These are phyloP conservation scores for Poecilia latipinna DNA, from an alignment of 2,113 vertebrate genomes.

Conservation along the genomic window DNA sequence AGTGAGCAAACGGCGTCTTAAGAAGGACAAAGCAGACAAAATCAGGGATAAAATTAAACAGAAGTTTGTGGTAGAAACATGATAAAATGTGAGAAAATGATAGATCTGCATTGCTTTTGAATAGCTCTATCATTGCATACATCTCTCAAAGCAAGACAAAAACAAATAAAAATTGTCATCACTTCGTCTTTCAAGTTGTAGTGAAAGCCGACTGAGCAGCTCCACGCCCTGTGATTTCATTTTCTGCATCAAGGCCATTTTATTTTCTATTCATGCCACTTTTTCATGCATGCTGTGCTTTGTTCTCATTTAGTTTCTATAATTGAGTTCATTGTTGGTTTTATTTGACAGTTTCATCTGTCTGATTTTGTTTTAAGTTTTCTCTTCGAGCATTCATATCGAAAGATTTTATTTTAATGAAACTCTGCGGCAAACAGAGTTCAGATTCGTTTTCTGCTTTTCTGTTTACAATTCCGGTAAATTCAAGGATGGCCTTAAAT, in stretches of 20 bases:
- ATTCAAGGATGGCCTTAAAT: constrained; percentile 5
- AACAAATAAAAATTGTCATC: constrained; percentile 21
- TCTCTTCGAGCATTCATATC: constrained; percentile 23
- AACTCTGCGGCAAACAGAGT: constrained; percentile 7
- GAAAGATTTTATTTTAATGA: constrained; percentile 16
- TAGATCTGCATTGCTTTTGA: background rate
- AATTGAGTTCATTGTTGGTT: constrained; percentile 51
- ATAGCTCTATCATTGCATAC: background rate
- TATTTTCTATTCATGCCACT: constrained; percentile 59
- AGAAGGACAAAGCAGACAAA: no score
- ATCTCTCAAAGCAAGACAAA: constrained; percentile 2
- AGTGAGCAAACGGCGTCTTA: no score
- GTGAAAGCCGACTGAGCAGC: constrained; percentile 45
- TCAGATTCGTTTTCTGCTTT: constrained; percentile 2
- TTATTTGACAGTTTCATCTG: constrained; percentile 44
- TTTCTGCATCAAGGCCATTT: constrained; percentile 65
- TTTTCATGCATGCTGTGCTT: constrained; percentile 64
- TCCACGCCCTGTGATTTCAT: constrained; percentile 59
- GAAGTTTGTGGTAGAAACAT: background rate
- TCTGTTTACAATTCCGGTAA: background rate
- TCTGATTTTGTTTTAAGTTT: constrained; percentile 43
- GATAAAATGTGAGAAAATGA: background rate
- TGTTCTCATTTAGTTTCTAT: constrained; percentile 56
- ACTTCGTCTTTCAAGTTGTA: constrained; percentile 29
- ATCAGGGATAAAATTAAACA: no score